Evolutionary conservation across 2,888 invertebrate genomes (phyloP).

Genomic region (Drosophila heteroneura): DNA sequence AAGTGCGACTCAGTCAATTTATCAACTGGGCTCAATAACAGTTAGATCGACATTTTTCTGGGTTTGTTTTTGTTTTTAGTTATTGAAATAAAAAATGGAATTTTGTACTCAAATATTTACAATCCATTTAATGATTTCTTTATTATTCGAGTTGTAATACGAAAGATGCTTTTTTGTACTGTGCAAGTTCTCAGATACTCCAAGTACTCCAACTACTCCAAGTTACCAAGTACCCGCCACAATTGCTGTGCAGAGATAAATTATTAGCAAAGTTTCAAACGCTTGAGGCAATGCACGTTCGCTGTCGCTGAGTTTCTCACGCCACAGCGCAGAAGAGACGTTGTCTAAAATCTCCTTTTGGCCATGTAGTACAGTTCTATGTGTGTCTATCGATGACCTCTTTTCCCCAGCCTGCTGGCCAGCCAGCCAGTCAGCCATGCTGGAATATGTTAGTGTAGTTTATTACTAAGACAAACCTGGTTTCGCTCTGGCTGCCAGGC

Average conservation of each 20-base stretch:
- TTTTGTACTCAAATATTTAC: background rate
- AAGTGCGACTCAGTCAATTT: background rate
- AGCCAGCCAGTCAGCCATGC: constrained; percentile 16
- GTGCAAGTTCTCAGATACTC: constrained; percentile 6
- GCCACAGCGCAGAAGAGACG: constrained; percentile 44
- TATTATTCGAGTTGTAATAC: background rate
- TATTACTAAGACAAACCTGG: constrained; percentile 42
- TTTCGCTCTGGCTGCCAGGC: constrained; percentile 47
- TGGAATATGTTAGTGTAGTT: constrained; percentile 49
- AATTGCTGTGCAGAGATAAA: constrained; percentile 67
- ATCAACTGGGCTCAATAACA: background rate
- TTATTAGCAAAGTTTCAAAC: constrained; percentile 65
- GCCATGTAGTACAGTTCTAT: constrained; percentile 43
- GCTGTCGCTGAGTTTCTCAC: constrained; percentile 71
- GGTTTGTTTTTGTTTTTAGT: background rate
- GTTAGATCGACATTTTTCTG: background rate
- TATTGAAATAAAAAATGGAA: background rate
- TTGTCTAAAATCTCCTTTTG: constrained; percentile 48
- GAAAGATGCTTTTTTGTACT: background rate
- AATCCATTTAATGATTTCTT: background rate
- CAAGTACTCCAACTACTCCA: constrained; percentile 1
- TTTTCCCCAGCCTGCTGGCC: constrained; percentile 50
- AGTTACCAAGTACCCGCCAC: constrained; percentile 22
- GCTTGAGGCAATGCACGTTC: constrained; percentile 77
- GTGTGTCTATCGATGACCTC: constrained; percentile 70